These are phyloP conservation scores for Microctenopoma lineatum DNA, from an alignment of 2,797 vertebrate genomes.

Conservation along the genomic window DNA sequence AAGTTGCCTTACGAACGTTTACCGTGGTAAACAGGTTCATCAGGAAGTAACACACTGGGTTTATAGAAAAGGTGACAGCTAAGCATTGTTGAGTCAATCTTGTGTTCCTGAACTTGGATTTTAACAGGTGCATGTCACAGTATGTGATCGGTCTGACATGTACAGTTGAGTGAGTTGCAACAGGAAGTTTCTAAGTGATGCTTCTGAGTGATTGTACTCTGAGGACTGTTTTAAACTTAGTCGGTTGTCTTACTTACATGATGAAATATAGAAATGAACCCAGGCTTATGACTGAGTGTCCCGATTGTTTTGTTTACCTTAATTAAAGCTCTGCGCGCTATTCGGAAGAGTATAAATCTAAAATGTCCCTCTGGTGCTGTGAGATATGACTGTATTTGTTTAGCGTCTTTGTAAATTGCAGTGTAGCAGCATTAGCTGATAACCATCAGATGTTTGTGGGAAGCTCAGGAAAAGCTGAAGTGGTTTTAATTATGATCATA, in stretches of 20 bases:
- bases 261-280: neutral
- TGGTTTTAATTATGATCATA: conserved; percentile 1
- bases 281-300: neutral
- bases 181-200: too few species aligned
- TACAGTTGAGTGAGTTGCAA: too few species aligned
- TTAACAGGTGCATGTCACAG: too few species aligned
- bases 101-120: too few species aligned
- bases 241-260: neutral
- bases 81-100: too few species aligned
- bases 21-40: too few species aligned
- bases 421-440: neutral
- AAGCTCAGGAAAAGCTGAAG: conserved; percentile 31
- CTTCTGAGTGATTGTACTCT: neutral
- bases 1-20: neutral
- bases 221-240: neutral
- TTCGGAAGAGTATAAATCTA: neutral
- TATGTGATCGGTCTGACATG: too few species aligned
- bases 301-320: neutral
- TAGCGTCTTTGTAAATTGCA: conserved; percentile 3
- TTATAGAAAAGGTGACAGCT: too few species aligned
- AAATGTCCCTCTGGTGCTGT: neutral
- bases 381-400: neutral
- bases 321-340: conserved; percentile 5
- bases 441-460: conserved; percentile 18
- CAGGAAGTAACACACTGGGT: too few species aligned